Evolutionary conservation across 2,113 vertebrate species (phyloP).

Genomic region (Vanacampus margaritifer): DNA sequence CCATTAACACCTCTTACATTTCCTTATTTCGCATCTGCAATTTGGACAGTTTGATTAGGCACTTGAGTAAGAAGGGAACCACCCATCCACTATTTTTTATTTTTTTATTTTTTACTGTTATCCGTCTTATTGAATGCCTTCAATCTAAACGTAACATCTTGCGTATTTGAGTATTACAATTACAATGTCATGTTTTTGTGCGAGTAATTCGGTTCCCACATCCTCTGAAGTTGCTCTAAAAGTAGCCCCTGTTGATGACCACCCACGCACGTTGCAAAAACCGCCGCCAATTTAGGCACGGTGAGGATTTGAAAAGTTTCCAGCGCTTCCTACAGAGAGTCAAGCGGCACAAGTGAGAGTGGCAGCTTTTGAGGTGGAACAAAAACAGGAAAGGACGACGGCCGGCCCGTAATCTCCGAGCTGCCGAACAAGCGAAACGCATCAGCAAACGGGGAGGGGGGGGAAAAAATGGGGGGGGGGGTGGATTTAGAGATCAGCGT

Average conservation of each 20-base stretch:
- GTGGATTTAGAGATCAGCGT: conserved; percentile 51
- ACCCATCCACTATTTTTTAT: too few relatives aligned
- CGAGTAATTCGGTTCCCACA: conserved; percentile 41
- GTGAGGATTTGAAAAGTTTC: background rate
- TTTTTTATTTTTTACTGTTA: too few relatives aligned
- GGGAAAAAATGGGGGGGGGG: conserved; percentile 20
- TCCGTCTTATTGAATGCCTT: too few relatives aligned
- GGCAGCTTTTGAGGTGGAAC: conserved; percentile 49
- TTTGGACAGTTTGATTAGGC: too few relatives aligned
- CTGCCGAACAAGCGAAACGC: conserved; percentile 53
- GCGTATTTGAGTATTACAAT: too few relatives aligned
- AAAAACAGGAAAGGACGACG: conserved; percentile 67
- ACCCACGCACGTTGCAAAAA: conserved; percentile 19
- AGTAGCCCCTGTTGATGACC: conserved; percentile 33
- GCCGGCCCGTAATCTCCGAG: conserved; percentile 60
- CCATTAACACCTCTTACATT: too few relatives aligned
- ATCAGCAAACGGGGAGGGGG: conserved; percentile 44
- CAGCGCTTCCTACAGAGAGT: conserved; percentile 13
- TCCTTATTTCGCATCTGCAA: too few relatives aligned
- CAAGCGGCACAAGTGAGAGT: conserved; percentile 34
- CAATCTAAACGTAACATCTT: too few relatives aligned
- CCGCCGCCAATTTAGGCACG: conserved; percentile 17
- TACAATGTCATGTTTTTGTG: background rate
- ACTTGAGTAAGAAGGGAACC: too few relatives aligned
- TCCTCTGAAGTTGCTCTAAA: conserved; percentile 32